phyloP scores from a whole-genome alignment of 2,113 vertebrate genomes.

The Hydrolagus affinis region DNA sequence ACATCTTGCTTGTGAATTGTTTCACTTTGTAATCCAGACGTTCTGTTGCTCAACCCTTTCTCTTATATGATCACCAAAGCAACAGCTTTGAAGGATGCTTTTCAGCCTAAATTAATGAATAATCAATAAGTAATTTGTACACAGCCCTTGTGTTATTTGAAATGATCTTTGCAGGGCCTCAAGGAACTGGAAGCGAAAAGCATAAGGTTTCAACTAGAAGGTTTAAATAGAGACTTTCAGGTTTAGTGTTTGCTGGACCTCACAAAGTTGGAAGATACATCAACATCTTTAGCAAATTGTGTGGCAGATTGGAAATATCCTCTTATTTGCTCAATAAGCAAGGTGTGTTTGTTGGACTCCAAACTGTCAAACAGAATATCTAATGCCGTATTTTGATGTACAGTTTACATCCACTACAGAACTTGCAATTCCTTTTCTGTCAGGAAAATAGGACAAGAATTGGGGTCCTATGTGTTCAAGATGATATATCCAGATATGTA shows the following conservation, averaged over 20 bases:
- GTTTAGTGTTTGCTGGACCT: background rate
- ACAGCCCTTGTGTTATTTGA: conserved; percentile 29
- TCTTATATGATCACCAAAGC: conserved; percentile 22
- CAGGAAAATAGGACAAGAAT: too few species aligned
- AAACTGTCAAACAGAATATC: background rate
- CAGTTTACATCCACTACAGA: background rate
- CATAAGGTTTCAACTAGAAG: background rate
- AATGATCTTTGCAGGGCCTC: background rate
- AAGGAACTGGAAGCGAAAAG: background rate
- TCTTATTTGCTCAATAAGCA: background rate
- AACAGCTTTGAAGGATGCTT: conserved; percentile 32
- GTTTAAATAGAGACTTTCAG: background rate
- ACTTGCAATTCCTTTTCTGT: too few species aligned
- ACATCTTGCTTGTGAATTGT: conserved; percentile 30
- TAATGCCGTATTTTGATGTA: background rate
- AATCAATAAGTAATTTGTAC: conserved; percentile 35
- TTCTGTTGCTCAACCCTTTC: conserved; percentile 8
- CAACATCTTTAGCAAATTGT: background rate
- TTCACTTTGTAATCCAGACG: conserved; percentile 26
- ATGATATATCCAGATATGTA: too few species aligned
- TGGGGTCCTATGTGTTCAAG: too few species aligned
- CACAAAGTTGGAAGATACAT: background rate
- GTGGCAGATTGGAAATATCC: background rate
- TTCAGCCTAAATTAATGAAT: conserved; percentile 33
- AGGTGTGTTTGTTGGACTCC: background rate